Evolutionary conservation across 2,797 vertebrate genomes (phyloP).

Genomic region (Melopsittacus undulatus): DNA sequence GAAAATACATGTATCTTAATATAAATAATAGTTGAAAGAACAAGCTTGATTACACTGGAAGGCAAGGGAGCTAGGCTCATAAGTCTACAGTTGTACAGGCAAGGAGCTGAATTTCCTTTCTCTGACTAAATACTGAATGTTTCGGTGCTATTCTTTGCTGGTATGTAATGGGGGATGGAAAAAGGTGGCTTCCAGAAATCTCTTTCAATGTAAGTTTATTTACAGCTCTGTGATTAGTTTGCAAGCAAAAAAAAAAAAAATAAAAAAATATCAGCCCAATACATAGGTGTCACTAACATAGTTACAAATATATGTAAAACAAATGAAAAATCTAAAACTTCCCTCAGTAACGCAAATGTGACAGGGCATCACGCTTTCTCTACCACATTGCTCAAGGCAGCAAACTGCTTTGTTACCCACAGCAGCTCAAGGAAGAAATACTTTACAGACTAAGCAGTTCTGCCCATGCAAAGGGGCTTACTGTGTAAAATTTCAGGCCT

Average conservation of each 20-base stretch:
- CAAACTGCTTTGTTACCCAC: not conserved
- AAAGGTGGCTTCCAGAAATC: not conserved
- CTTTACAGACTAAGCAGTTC: fast-evolving
- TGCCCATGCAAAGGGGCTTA: not conserved
- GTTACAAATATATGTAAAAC: not conserved
- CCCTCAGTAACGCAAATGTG: not conserved
- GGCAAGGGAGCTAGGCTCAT: not conserved
- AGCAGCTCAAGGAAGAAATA: not conserved
- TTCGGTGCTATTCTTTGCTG: not conserved
- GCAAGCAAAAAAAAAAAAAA: not conserved
- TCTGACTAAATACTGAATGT: not conserved
- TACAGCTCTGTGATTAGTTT: not conserved
- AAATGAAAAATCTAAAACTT: not conserved
- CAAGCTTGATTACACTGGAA: not conserved
- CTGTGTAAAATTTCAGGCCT: not conserved
- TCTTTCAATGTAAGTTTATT: not conserved
- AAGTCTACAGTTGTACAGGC: not conserved
- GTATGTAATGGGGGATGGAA: not conserved
- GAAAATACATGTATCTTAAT: not conserved
- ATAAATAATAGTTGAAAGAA: not conserved
- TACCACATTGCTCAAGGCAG: not conserved
- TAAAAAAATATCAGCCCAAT: not conserved
- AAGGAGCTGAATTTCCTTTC: not conserved
- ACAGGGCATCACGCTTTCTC: not conserved
- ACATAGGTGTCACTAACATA: not conserved